A percentile compares a stretch with the other conserved stretches of the same genome.
Evolutionary conservation across 2,888 invertebrate species (phyloP).

Genomic region (Portevinia maculata): DNA sequence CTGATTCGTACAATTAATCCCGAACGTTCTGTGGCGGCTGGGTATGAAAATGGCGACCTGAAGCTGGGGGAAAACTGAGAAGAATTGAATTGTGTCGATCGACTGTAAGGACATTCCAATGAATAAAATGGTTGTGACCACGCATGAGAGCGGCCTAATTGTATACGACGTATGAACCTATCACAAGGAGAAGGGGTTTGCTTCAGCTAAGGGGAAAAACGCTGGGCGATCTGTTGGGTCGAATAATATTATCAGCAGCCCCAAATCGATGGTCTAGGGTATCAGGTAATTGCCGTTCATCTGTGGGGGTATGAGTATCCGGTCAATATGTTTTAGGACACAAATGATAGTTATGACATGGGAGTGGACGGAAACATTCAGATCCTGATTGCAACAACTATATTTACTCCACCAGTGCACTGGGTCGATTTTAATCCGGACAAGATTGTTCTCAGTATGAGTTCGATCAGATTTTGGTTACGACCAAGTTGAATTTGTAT

Average conservation of each 20-base stretch:
- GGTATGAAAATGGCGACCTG: slow-evolving; percentile 98
- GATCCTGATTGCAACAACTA: slow-evolving; percentile 90
- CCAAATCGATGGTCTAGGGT: slow-evolving; percentile 95
- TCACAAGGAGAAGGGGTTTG: slow-evolving; percentile 93
- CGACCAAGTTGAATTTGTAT: slow-evolving; percentile 92
- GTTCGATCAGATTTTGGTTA: slow-evolving; percentile 97
- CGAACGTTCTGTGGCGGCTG: slow-evolving; percentile 94
- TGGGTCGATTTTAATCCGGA: slow-evolving; percentile 96
- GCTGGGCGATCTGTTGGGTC: slow-evolving; percentile 82
- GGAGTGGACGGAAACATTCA: slow-evolving; percentile 91
- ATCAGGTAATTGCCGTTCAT: slow-evolving; percentile 93
- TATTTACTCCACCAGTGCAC: slow-evolving; percentile 94
- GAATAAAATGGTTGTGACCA: slow-evolving; percentile 96
- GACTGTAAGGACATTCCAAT: slow-evolving; percentile 96
- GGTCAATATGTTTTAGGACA: slow-evolving; percentile 87
- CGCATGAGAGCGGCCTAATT: slow-evolving; percentile 94
- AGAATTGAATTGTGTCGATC: slow-evolving; percentile 94
- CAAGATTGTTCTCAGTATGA: slow-evolving; percentile 93
- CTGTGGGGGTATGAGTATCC: slow-evolving; percentile 99
- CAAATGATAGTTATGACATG: slow-evolving; percentile 87
- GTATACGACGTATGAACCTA: slow-evolving; percentile 95
- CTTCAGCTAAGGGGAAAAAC: slow-evolving; percentile 84
- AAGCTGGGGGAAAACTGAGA: slow-evolving; percentile 97
- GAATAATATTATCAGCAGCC: slow-evolving; percentile 84
- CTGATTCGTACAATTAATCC: slow-evolving; percentile 94